phyloP scores from a whole-genome alignment of 2,113 vertebrate genomes.

The Hoplias malabaricus region DNA sequence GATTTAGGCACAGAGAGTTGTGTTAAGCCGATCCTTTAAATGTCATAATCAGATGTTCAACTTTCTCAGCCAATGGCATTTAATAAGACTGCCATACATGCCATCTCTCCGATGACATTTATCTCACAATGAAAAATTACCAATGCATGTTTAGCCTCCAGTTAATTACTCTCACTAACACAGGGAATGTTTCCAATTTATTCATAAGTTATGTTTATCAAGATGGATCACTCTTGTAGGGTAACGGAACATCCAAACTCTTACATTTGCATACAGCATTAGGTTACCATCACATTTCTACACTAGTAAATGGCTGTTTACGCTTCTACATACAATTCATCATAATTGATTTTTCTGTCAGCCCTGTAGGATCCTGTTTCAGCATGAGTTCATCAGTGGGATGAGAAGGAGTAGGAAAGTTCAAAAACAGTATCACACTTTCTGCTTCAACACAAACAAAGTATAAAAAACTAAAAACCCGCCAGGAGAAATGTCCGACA shows the following conservation, averaged over 20 bases:
- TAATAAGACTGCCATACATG: slow-evolving; percentile 11
- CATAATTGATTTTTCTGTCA: slow-evolving; percentile 48
- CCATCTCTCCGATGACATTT: slow-evolving; percentile 6
- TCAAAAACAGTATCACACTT: not conserved
- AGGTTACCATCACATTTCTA: slow-evolving; percentile 44
- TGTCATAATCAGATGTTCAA: not conserved
- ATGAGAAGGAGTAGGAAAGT: not conserved
- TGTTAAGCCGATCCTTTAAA: not conserved
- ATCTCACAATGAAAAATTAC: slow-evolving; percentile 26
- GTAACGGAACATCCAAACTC: slow-evolving; percentile 1
- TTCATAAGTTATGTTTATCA: slow-evolving; percentile 47
- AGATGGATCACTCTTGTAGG: slow-evolving; percentile 34
- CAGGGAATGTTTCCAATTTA: slow-evolving; percentile 34
- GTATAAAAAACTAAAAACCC: too few relatives aligned
- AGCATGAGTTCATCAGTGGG: not conserved
- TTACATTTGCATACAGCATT: slow-evolving; percentile 43
- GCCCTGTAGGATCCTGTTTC: slow-evolving; percentile 18
- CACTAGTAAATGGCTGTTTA: slow-evolving; percentile 50
- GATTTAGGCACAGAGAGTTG: not conserved
- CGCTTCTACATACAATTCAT: slow-evolving; percentile 50
- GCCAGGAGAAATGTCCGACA: too few relatives aligned
- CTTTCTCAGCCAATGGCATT: slow-evolving; percentile 6
- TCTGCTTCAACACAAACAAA: not conserved
- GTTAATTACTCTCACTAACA: slow-evolving; percentile 44
- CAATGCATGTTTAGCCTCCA: slow-evolving; percentile 28